Conservation (phyloP, 2,797 vertebrate genomes). For the Hippocampus kuda region DNA sequence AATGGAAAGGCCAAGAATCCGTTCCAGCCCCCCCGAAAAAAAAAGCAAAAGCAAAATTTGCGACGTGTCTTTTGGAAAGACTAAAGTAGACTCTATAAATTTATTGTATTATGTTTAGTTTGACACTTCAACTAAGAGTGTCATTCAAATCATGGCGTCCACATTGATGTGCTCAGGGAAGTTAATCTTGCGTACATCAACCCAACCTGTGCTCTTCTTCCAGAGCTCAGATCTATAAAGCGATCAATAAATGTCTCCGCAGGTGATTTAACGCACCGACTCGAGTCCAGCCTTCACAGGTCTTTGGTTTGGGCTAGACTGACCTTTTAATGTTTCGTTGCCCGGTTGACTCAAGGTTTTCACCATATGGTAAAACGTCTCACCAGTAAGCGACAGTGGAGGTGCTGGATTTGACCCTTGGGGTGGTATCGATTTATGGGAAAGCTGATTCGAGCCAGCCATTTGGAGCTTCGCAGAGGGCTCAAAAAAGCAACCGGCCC, state of each 20-base stretch:
- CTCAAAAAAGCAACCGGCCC: conserved; percentile 27
- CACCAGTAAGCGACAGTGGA: conserved; percentile 47
- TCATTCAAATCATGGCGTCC: too few species aligned
- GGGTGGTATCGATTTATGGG: conserved; percentile 57
- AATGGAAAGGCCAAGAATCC: too few species aligned
- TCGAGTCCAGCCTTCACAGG: conserved; percentile 11
- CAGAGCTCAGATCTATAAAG: conserved; percentile 67
- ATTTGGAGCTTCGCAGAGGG: conserved; percentile 48
- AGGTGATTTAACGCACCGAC: conserved; percentile 57
- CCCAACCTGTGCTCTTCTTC: conserved; percentile 53
- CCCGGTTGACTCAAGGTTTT: neutral
- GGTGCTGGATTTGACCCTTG: conserved; percentile 51
- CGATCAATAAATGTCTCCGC: conserved; percentile 67
- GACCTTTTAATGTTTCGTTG: conserved; percentile 16
- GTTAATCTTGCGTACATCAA: neutral
- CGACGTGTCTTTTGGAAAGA: too few species aligned
- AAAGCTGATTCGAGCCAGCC: conserved; percentile 54
- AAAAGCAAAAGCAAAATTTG: too few species aligned
- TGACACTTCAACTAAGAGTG: too few species aligned
- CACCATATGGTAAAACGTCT: conserved; percentile 44
- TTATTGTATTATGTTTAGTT: too few species aligned
- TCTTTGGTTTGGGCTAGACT: conserved; percentile 5
- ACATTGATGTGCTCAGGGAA: neutral
- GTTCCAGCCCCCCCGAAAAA: too few species aligned
- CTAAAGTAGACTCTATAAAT: too few species aligned